Evolutionary conservation across 2,113 vertebrate genomes (phyloP), one percentile per base, ranked within the genome.

Genomic region (Taurulus bubalis): DNA sequence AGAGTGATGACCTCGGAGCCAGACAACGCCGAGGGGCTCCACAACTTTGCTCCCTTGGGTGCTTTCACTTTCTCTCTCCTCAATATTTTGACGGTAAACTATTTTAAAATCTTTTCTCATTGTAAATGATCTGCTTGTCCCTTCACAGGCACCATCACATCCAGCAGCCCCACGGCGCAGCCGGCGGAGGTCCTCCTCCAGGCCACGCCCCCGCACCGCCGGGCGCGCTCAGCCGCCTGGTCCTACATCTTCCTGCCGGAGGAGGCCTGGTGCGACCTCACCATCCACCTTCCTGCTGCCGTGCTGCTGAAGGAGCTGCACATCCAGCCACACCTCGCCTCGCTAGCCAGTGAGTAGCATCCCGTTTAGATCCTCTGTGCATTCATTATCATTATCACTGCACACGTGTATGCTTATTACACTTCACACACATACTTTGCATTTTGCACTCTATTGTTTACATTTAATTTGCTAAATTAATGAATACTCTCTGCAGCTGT

Each of bases 191-290:
- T 99, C 32, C 96, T 99, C 26, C 88, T 99, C 14, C 98, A 99
- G 90, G 97, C 98, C 40, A 99, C 98, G 0, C 98, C 98, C 0
- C 98, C 98, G 0, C 98, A 99, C 70, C 95, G 98, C 8, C 93
- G 98, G 24, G 98, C 98, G 4, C 96, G 98, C 0, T 99, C 98
- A 22, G 98, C 98, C 0, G 98, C 98, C 0, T 99, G 98, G 98
- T 99, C 98, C 0, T 99, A 99, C 72, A 99, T 99, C 87, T 99
- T 99, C 89, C 85, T 99, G 53, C 98, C 98, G 0, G 98, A 99
- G 88, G 98, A 99, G 89, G 98, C 98, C n/a, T 99, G 98, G 98
- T 99, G 98, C 10, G 98, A 99, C 90, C 97, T 99, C 60, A 99
- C 98, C 0, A 98, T 99, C 89, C 98, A 99, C 87, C 97, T 99